A percentile compares a stretch with the other conserved stretches of the same genome.
phyloP scores from a whole-genome alignment of 2,888 invertebrate species.

The Drosophila lutescens region DNA sequence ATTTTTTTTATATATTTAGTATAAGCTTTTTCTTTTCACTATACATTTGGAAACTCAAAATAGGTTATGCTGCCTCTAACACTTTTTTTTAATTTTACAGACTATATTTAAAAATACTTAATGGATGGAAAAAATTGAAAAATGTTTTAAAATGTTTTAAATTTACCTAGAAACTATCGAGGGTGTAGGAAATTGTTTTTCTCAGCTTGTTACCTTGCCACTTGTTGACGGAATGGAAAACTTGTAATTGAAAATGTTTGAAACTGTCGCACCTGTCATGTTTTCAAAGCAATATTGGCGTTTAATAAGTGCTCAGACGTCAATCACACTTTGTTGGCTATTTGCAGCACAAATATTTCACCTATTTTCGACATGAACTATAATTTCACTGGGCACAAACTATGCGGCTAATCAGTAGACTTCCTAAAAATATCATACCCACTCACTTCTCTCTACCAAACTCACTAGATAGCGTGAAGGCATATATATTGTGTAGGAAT shows the following conservation, averaged over 20 bases:
- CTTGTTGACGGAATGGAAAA: conserved; percentile 2
- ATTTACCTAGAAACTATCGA: neutral
- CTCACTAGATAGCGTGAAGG: neutral
- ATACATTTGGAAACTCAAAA: too few species aligned
- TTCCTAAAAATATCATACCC: neutral
- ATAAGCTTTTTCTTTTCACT: too few species aligned
- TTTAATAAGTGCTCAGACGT: neutral
- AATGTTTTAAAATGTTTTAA: too few species aligned
- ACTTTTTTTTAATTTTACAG: too few species aligned
- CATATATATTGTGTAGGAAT: neutral
- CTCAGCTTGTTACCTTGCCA: neutral
- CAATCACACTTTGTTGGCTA: neutral
- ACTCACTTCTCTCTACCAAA: neutral
- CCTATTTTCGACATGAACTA: neutral
- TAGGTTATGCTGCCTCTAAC: too few species aligned
- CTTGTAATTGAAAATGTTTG: neutral
- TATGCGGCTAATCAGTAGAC: neutral
- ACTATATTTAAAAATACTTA: too few species aligned
- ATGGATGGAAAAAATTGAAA: too few species aligned
- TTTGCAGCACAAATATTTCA: neutral
- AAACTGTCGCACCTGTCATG: conserved; percentile 2
- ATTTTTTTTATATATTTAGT: neutral
- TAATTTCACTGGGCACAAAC: neutral
- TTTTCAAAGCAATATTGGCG: conserved; percentile 2
- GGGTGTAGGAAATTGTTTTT: neutral